Conservation (phyloP, 2,797 vertebrate genomes). For the Aphelocoma californica region DNA sequence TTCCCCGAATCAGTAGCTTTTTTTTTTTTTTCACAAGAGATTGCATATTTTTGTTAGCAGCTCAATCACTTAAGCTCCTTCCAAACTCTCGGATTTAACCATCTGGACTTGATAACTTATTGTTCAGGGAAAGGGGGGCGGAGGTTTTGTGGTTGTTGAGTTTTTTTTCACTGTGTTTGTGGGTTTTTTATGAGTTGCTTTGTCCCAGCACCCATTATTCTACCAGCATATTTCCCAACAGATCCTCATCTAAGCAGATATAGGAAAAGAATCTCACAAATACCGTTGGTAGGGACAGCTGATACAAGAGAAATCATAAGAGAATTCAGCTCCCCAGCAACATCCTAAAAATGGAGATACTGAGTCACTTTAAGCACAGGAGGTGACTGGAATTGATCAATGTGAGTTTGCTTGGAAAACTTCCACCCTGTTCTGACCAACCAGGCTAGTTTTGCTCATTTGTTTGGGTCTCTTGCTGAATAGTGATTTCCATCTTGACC, state of each 20-base stretch:
- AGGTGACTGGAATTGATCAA: conserved; percentile 65
- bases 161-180: neutral
- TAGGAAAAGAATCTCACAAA: conserved; percentile 13
- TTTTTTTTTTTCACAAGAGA: conserved; percentile 12
- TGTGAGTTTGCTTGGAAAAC: conserved; percentile 47
- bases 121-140: neutral
- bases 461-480: conserved; percentile 45
- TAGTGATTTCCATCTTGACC: conserved; percentile 39
- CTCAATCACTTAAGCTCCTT: conserved; percentile 68
- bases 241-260: conserved; percentile 38
- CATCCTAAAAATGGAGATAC: conserved; percentile 67
- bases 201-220: conserved; percentile 42
- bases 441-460: conserved; percentile 43
- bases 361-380: conserved; percentile 65
- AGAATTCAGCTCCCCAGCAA: conserved; percentile 59
- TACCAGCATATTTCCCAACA: neutral
- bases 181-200: neutral
- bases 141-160: neutral
- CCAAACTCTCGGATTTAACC: conserved; percentile 56
- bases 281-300: conserved; percentile 11
- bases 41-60: conserved; percentile 63
- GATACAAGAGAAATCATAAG: conserved; percentile 42
- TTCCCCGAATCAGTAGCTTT: conserved; percentile 1
- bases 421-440: conserved; percentile 39
- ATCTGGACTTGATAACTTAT: conserved; percentile 63